phyloP scores from a whole-genome alignment of 2,113 vertebrate species.

The Rhynchopsitta pachyrhyncha region DNA sequence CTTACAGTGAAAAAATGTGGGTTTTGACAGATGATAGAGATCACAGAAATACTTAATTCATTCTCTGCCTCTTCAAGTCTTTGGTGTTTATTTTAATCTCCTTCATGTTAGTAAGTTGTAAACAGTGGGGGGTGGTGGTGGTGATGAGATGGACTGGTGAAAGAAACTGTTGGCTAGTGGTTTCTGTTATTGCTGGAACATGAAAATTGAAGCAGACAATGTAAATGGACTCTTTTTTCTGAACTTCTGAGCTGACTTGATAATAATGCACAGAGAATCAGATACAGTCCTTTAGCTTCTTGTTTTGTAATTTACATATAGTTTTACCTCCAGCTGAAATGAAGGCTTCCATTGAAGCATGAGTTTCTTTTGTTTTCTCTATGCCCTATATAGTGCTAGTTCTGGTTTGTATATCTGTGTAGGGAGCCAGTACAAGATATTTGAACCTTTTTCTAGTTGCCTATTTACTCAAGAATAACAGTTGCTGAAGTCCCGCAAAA shows the following conservation, averaged over 20 bases:
- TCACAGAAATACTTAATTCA: neutral
- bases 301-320: neutral
- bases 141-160: neutral
- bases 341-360: neutral
- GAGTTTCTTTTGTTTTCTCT: neutral
- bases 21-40: neutral
- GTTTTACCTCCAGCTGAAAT: neutral
- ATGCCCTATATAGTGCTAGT: neutral
- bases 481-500: neutral
- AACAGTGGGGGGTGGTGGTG: neutral
- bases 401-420: neutral
- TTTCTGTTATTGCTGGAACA: neutral
- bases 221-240: neutral
- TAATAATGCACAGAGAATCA: neutral
- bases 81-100: neutral
- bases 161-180: neutral
- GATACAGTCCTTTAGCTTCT: neutral
- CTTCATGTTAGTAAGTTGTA: neutral
- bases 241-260: neutral
- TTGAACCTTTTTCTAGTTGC: neutral
- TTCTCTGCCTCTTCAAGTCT: neutral
- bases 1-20: neutral
- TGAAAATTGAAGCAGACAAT: neutral
- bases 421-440: neutral
- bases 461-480: neutral